Conservation (phyloP, 2,888 invertebrate genomes). For the Caenorhabditis panamensis region DNA sequence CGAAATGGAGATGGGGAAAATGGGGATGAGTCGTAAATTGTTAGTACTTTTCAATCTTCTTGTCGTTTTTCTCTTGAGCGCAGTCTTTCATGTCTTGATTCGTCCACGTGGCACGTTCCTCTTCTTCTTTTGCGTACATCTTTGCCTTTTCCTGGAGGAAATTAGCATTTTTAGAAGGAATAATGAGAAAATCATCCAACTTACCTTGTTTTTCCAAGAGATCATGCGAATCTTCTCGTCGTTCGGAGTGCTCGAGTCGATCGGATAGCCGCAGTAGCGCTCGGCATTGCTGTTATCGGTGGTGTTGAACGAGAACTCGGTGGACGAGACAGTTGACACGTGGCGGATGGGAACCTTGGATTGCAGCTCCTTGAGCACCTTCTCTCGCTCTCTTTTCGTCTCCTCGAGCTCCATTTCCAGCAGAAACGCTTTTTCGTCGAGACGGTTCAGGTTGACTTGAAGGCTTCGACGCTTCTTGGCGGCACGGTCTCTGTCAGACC, state of each 20-base stretch:
- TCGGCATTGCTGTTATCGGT: too few relatives aligned
- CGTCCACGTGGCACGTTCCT: constrained; percentile 33
- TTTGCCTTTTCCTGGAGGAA: too few relatives aligned
- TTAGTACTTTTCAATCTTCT: constrained; percentile 28
- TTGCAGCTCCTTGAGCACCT: constrained; percentile 52
- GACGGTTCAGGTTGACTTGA: constrained; percentile 48
- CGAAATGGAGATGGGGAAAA: too few relatives aligned
- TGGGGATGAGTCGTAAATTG: background rate
- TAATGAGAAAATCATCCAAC: background rate
- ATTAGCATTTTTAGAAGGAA: too few relatives aligned
- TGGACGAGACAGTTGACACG: constrained; percentile 43
- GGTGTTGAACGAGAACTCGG: constrained; percentile 49
- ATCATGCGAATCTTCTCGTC: background rate
- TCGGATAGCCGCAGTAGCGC: constrained; percentile 31
- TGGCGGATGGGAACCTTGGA: constrained; percentile 29
- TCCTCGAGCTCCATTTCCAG: constrained; percentile 60
- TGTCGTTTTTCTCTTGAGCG: constrained; percentile 7
- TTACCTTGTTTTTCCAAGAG: constrained; percentile 4
- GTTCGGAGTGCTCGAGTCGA: constrained; percentile 35
- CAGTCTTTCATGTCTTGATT: constrained; percentile 1
- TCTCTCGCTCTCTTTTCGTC: constrained; percentile 39
- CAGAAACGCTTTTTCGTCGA: constrained; percentile 55
- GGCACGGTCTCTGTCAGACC: constrained; percentile 48
- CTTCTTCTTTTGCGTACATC: constrained; percentile 31
- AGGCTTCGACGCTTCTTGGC: constrained; percentile 50